Evolutionary conservation across 2,113 vertebrate species (phyloP).

Genomic region (Lagenorhynchus albirostris): DNA sequence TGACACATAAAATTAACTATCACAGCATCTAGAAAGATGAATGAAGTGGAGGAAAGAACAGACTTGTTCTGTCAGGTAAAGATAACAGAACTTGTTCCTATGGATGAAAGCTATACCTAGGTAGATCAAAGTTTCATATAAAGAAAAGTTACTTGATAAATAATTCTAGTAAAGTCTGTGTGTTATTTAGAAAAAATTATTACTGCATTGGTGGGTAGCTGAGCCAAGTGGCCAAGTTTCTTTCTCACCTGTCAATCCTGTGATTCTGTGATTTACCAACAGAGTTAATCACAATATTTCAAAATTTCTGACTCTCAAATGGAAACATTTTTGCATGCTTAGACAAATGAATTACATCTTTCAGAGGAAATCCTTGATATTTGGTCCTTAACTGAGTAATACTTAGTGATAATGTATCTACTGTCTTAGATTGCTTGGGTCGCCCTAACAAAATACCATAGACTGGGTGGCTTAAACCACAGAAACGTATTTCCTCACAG

Average conservation of each 20-base stretch:
- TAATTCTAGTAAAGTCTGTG: neutral
- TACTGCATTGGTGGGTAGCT: neutral
- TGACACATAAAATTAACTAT: neutral
- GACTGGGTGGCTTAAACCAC: neutral
- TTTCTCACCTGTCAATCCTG: neutral
- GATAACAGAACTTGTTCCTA: neutral
- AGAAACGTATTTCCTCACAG: neutral
- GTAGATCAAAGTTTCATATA: neutral
- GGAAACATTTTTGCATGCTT: neutral
- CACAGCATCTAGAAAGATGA: neutral
- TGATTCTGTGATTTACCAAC: neutral
- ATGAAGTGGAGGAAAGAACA: neutral
- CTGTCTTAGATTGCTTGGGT: neutral
- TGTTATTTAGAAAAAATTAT: neutral
- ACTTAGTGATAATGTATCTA: neutral
- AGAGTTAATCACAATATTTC: neutral
- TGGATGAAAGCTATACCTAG: neutral
- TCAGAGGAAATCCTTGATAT: neutral
- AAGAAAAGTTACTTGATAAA: neutral
- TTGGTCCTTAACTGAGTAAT: neutral
- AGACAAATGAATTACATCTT: neutral
- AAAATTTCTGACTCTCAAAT: neutral
- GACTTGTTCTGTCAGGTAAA: neutral
- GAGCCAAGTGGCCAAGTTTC: neutral
- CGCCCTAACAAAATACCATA: neutral